These are phyloP conservation scores for Callimorpha dominula DNA, from an alignment of 2,888 invertebrate genomes.

Conservation along the genomic window DNA sequence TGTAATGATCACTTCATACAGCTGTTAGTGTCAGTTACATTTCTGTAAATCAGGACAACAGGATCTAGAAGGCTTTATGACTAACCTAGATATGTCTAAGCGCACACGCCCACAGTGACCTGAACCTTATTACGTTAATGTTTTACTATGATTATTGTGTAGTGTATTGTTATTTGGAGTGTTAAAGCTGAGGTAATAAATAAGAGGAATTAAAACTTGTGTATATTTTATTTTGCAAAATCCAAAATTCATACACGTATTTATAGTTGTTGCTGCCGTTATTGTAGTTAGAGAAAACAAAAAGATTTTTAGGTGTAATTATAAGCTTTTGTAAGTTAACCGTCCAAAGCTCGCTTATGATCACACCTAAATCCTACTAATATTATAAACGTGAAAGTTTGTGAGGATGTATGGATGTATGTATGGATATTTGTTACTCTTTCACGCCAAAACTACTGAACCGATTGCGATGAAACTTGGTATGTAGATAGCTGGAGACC, in stretches of 20 bases:
- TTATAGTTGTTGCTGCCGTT: neutral
- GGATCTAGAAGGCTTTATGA: slow-evolving; percentile 28
- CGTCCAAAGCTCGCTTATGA: no score
- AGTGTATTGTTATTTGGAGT: slow-evolving; percentile 67
- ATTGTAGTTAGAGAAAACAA: neutral
- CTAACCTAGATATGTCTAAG: slow-evolving; percentile 58
- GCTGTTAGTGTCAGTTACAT: neutral
- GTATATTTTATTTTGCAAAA: slow-evolving; percentile 27
- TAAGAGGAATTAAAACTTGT: slow-evolving; percentile 74
- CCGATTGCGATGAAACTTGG: no score
- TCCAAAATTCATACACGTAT: neutral
- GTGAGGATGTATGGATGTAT: no score
- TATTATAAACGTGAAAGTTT: no score
- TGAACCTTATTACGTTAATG: slow-evolving; percentile 64
- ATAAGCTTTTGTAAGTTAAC: no score
- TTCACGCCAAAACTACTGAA: no score
- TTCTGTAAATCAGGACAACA: slow-evolving; percentile 20
- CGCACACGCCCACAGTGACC: slow-evolving; percentile 60
- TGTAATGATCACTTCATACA: slow-evolving; percentile 21
- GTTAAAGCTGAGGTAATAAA: slow-evolving; percentile 84
- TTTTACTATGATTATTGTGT: slow-evolving; percentile 62
- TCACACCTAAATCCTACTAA: no score
- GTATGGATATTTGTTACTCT: no score
- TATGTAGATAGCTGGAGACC: no score
- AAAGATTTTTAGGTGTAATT: no score